phyloP scores from a whole-genome alignment of 2,113 vertebrate species.

The Clupea harengus region DNA sequence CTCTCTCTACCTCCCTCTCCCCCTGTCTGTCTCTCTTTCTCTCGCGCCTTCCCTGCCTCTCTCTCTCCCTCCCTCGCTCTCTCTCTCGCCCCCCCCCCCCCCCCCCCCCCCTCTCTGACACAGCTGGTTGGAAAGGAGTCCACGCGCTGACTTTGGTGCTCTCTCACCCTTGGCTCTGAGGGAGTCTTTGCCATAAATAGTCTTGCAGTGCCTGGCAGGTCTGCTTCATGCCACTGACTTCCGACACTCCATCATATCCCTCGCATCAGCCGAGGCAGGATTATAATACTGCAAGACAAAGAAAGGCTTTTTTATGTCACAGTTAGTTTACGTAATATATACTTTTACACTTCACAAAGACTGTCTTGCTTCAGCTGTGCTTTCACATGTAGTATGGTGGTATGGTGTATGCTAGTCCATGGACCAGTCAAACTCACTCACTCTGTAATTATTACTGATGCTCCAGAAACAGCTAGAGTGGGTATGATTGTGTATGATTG shows the following conservation, averaged over 20 bases:
- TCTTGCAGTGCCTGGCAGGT: not conserved
- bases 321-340: not conserved
- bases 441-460: too few species aligned
- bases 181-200: slow-evolving; percentile 7
- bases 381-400: too few species aligned
- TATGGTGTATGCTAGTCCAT: too few species aligned
- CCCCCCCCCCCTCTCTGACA: too few species aligned
- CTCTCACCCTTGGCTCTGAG: not conserved
- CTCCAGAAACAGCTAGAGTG: too few species aligned
- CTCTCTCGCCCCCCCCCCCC: too few species aligned
- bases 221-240: not conserved
- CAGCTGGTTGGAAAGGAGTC: not conserved
- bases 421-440: too few species aligned
- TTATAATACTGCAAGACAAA: not conserved
- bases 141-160: slow-evolving; percentile 12
- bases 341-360: too few species aligned
- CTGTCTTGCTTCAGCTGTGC: too few species aligned
- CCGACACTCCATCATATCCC: not conserved
- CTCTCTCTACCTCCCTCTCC: not conserved
- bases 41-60: not conserved
- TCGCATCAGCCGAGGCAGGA: not conserved
- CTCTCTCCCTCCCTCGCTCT: not conserved
- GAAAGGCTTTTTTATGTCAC: not conserved
- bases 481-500: too few species aligned
- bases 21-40: slow-evolving; percentile 26